Base-by-base conservation (phyloP, 2,888 invertebrate genomes). In the Tyria jacobaeae region DNA sequence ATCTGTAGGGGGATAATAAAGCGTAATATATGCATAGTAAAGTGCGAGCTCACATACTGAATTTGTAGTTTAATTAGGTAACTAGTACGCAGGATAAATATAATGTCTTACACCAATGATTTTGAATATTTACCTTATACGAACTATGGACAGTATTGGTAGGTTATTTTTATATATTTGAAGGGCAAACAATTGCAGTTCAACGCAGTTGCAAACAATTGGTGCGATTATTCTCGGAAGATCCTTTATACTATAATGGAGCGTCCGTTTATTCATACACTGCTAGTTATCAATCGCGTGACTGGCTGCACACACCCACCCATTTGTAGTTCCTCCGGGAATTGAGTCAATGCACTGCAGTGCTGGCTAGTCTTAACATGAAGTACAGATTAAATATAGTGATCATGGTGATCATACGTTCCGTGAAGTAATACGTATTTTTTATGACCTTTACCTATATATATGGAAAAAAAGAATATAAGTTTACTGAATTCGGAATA, bases 261-360 rank as follows among this genome's bases (percentile, higher is more conserved):
- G 53, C 62, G 59, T 71, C 63, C 68, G 69, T 76, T 68, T 73
- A 75, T 68, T 68, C 63, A 71, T 62, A 53, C 49, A 62, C 44
- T 58, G 55, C 55, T 59, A 60, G 62, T 64, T 66, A 71, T 66
- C 62, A 55, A 64, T 60, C 50, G 60, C 53, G 53, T 63, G 57
- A 61, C 58, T 51, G 60, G 50, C 15, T 51, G 63, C 73, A 56
- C 55, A 55, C 69, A 57, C 68, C 57, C 67, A 76, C 60, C 48
- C 24, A 54, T 57, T 68, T 64, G 62, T 57, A 50, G 57, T 49
- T 54, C 47, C 41, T 54, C 51, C 47, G 25, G 60, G 50, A 74
- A 59, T 50, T 51, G 31, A 57, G 24, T 39, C 34, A 44, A 44
- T 2, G 44, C 44, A 44, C 44, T 21, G 21, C 12, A 44, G 44